Evolutionary conservation across 2,888 invertebrate species (phyloP), one percentile per base, ranked within the genome.

Genomic region (Zygaena filipendulae): DNA sequence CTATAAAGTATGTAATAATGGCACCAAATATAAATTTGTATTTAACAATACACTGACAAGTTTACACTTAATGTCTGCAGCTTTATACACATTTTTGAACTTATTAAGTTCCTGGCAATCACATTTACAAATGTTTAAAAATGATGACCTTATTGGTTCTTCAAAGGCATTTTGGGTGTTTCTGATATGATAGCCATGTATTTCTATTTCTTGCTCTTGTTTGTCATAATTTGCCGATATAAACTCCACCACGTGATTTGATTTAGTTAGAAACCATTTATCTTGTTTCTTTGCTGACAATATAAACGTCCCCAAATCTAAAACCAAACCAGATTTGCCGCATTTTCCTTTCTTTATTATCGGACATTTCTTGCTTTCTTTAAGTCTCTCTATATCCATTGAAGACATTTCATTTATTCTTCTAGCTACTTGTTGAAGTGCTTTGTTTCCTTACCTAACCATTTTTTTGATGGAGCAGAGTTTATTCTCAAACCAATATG

Each of bases 51-150:
- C n/a, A n/a, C n/a, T n/a, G n/a, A n/a, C n/a, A n/a, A n/a, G n/a
- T n/a, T n/a, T n/a, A n/a, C n/a, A n/a, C n/a, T n/a, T n/a, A n/a
- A n/a, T n/a, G n/a, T n/a, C n/a, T n/a, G n/a, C n/a, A n/a, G n/a
- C n/a, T n/a, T n/a, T n/a, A n/a, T n/a, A n/a, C n/a, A n/a, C n/a
- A n/a, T n/a, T n/a, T n/a, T n/a, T n/a, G n/a, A n/a, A n/a, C n/a
- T n/a, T n/a, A n/a, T n/a, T n/a, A n/a, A n/a, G n/a, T n/a, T n/a
- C n/a, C n/a, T n/a, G n/a, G n/a, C n/a, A n/a, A 29, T 25, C 14
- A 24, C 32, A 36, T 10, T 33, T 23, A 26, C 27, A 29, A 27
- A 36, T 39, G 23, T 36, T 32, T 19, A 38, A 21, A 25, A 30
- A 32, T 8, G 30, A 35, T 11, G 38, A 35, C 13, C 19, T 38